Evolutionary conservation across 2,113 vertebrate species (phyloP), one percentile per base, ranked within the genome.

Genomic region (Indicator indicator): DNA sequence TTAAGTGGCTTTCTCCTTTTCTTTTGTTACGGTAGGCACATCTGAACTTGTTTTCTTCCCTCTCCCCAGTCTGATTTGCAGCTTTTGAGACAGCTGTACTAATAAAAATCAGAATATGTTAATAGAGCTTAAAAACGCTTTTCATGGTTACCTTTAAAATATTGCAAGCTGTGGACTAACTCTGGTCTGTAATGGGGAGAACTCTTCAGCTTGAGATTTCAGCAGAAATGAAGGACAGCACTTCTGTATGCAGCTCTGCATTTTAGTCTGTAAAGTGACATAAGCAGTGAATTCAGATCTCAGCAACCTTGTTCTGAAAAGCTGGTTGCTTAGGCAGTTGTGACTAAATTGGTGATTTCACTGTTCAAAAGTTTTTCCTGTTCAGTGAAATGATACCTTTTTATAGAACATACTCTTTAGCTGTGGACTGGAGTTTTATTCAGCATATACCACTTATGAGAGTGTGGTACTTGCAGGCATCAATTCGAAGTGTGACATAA

Each of bases 401-500:
- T 69, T 55, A 24, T 16, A 24, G 72, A 83, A 44, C 2, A 0
- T 46, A 28, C 10, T 78, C 13, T 26, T 69, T 62, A 81, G 33
- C 46, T 86, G n/a, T 78, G 38, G 68, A 26, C 33, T 16, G 9
- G 56, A 20, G 54, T 84, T 79, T 58, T 30, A 21, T 92, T 71
- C 83, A 79, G 70, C 52, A 7, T 88, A 20, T 46, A 36, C 27
- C 69, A 72, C 82, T 76, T 77, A 38, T 64, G 89, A 84, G 56
- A 64, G 38, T 46, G 28, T 64, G 48, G 64, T 63, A 26, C 44
- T 91, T 90, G 46, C 54, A 83, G 28, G 74, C 83, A 48, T 90
- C 69, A 16, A 1, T 67, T 93, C 76, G 67, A 70, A 46, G 16
- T 56, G 75, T 80, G 74, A 84, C 86, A 93, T 88, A 83, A 97